phyloP scores from a whole-genome alignment of 2,888 invertebrate species.

The Siphlonurus alternatus region DNA sequence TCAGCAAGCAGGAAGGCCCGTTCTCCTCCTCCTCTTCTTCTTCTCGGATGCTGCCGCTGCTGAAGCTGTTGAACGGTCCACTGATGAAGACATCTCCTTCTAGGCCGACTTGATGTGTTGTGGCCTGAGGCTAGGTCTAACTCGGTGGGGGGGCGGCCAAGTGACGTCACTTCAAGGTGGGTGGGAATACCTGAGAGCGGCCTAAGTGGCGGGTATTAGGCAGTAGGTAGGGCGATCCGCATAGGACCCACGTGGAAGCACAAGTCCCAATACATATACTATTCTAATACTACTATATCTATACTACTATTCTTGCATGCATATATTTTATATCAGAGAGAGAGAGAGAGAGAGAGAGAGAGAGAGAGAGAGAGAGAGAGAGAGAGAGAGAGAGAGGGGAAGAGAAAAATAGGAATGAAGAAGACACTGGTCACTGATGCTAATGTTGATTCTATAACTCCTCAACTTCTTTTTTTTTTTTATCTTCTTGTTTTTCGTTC shows the following conservation, averaged over 20 bases:
- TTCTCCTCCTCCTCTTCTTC: not conserved
- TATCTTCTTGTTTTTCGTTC: too few relatives aligned
- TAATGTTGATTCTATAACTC: not conserved
- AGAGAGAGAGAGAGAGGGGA: not conserved
- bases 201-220: not conserved
- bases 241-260: too few relatives aligned
- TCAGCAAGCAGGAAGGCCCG: not conserved
- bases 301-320: not conserved
- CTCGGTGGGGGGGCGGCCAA: not conserved
- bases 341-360: not conserved
- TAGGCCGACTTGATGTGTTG: slow-evolving; percentile 3
- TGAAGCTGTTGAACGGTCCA: not conserved
- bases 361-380: not conserved
- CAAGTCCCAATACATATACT: too few relatives aligned
- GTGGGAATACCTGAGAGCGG: not conserved
- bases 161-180: not conserved
- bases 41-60: not conserved
- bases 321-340: not conserved
- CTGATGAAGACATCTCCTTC: slow-evolving; percentile 4
- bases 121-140: not conserved
- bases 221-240: too few relatives aligned
- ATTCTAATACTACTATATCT: too few relatives aligned
- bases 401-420: not conserved
- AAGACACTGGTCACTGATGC: not conserved
- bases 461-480: too few relatives aligned